phyloP scores from a whole-genome alignment of 2,888 invertebrate genomes.

The Rhingia rostrata region DNA sequence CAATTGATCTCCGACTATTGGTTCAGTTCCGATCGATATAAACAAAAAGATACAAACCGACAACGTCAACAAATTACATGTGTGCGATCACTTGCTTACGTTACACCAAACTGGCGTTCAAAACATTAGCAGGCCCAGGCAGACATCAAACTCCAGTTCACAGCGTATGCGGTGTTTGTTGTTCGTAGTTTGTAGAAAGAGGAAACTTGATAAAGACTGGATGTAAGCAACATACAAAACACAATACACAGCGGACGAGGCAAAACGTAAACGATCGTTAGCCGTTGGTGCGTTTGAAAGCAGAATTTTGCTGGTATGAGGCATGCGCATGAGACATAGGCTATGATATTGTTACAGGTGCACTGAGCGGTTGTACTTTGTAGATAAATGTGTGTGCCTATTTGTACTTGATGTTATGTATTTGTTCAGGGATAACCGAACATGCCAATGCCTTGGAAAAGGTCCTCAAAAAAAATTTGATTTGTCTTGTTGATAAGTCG shows the following conservation, averaged over 20 bases:
- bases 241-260: constrained; percentile 11
- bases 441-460: background rate
- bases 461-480: background rate
- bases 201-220: constrained; percentile 43
- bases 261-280: constrained; percentile 40
- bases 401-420: too few relatives aligned
- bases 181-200: constrained; percentile 48
- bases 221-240: constrained; percentile 16
- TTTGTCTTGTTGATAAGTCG: too few relatives aligned
- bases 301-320: background rate
- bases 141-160: constrained; percentile 44
- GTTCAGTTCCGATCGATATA: constrained; percentile 49
- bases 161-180: background rate
- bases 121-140: constrained; percentile 40
- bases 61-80: constrained; percentile 22
- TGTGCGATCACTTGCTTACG: constrained; percentile 69
- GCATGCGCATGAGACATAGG: background rate
- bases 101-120: constrained; percentile 66
- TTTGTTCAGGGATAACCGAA: too few relatives aligned
- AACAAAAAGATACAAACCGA: background rate
- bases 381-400: background rate
- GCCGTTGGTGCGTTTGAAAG: constrained; percentile 57
- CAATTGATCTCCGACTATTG: constrained; percentile 14
- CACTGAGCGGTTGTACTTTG: constrained; percentile 48
- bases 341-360: constrained; percentile 48